phyloP scores from a whole-genome alignment of 2,797 vertebrate species.

The Catamblyrhynchus diadema region DNA sequence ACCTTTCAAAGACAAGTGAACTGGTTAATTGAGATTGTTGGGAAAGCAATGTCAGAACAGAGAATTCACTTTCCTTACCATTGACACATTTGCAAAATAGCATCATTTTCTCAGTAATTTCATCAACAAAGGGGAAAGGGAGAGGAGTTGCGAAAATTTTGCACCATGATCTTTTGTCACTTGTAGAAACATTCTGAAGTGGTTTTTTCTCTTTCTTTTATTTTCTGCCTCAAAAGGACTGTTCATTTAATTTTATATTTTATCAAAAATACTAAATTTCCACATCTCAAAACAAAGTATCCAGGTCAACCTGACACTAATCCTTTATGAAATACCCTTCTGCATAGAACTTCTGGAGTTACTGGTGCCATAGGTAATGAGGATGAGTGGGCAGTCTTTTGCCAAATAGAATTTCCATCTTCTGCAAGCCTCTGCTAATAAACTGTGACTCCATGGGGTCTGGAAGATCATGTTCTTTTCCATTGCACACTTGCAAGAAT shows the following conservation, averaged over 20 bases:
- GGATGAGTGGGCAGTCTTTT: not conserved
- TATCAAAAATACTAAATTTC: not conserved
- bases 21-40: not conserved
- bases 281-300: not conserved
- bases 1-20: not conserved
- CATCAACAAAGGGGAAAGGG: not conserved
- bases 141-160: not conserved
- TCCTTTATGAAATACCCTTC: not conserved
- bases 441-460: not conserved
- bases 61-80: not conserved
- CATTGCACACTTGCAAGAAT: not conserved
- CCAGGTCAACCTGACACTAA: not conserved
- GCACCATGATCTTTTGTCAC: not conserved
- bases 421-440: not conserved
- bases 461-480: not conserved
- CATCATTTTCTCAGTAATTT: not conserved
- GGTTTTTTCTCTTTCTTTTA: not conserved
- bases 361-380: not conserved
- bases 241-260: not conserved
- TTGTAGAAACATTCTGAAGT: not conserved
- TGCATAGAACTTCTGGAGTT: not conserved
- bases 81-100: not conserved
- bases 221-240: not conserved
- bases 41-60: not conserved
- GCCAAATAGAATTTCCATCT: not conserved